Evolutionary conservation across 2,888 invertebrate species (phyloP), one percentile per base, ranked within the genome.

Genomic region (Apamea anceps): DNA sequence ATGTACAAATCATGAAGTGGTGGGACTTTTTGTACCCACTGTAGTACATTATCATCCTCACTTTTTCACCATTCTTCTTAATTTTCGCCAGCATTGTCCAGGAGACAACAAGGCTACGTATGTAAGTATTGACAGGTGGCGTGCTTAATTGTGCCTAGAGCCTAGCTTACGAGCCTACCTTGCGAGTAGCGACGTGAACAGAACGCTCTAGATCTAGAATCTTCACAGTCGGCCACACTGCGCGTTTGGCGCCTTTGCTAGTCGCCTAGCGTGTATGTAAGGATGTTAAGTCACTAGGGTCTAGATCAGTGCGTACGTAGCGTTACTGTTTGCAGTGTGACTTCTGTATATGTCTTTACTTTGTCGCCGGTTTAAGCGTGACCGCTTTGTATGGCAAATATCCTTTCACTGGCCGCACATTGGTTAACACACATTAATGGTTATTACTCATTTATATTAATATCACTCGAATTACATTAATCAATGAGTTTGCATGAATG

Each of bases 381-480:
- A 79, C 80, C 77, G 77, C 75, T 70, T 75, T 77, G 77, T 75
- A 75, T 63, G 21, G 74, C 74, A 79, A 79, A 83, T 86, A 82
- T 85, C 84, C 89, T 87, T 89, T 88, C 87, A 87, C 88, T 80
- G 75, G 62, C 79, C 77, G 76, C 80, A 75, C 77, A 72, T 81
- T 73, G 67, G 68, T 78, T 62, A 80, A 70, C 70, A 71, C 70
- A 77, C 74, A 72, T 79, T 66, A 66, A 76, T 76, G 21, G 42
- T 87, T 68, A 76, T 75, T 75, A 65, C 68, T 67, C 48, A 68
- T 75, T 75, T 60, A 63, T 51, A 79, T 81, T 81, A 75, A 75
- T 81, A 71, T 71, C 65, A 76, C 71, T 75, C 13, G 28, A 54
- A 57, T 62, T 75, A 70, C 75, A 42, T 60, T 62, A 72, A 86